phyloP scores from a whole-genome alignment of 2,888 invertebrate genomes.

The Scaptomyza caliginosa region DNA sequence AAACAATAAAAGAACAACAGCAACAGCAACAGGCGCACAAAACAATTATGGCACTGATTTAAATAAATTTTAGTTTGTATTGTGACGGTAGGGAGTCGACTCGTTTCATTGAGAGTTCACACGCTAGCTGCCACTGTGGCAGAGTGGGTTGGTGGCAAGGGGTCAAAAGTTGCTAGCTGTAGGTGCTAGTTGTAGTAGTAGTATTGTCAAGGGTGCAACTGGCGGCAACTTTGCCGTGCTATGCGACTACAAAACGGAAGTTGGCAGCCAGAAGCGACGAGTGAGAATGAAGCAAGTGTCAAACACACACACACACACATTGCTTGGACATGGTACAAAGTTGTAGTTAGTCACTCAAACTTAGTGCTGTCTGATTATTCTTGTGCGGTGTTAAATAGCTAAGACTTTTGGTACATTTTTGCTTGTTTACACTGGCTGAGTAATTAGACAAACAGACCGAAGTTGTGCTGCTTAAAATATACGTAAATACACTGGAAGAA shows the following conservation, averaged over 20 bases:
- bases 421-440: slow-evolving; percentile 9
- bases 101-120: slow-evolving; percentile 63
- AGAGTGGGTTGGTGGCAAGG: slow-evolving; percentile 4
- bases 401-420: slow-evolving; percentile 29
- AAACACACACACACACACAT: slow-evolving; percentile 20
- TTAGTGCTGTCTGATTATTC: slow-evolving; percentile 51
- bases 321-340: slow-evolving; percentile 23
- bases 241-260: slow-evolving; percentile 55
- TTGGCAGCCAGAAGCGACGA: slow-evolving; percentile 39
- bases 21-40: slow-evolving; percentile 62
- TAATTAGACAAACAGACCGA: slow-evolving; percentile 20
- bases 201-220: slow-evolving; percentile 68
- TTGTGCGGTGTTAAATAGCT: slow-evolving; percentile 40
- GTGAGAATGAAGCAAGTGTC: slow-evolving; percentile 49
- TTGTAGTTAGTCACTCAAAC: slow-evolving; percentile 52
- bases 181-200: slow-evolving; percentile 30
- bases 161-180: slow-evolving; percentile 4
- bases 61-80: slow-evolving; percentile 67
- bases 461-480: slow-evolving; percentile 8
- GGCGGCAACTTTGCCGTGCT: slow-evolving; percentile 52
- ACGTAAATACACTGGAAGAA: slow-evolving; percentile 12
- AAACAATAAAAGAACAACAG: slow-evolving; percentile 19
- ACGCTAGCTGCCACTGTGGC: slow-evolving; percentile 43
- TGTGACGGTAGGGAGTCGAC: slow-evolving; percentile 32
- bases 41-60: slow-evolving; percentile 74